These are phyloP conservation scores for Drosophila paramelanica DNA, from an alignment of 2,888 invertebrate genomes.

Conservation along the genomic window DNA sequence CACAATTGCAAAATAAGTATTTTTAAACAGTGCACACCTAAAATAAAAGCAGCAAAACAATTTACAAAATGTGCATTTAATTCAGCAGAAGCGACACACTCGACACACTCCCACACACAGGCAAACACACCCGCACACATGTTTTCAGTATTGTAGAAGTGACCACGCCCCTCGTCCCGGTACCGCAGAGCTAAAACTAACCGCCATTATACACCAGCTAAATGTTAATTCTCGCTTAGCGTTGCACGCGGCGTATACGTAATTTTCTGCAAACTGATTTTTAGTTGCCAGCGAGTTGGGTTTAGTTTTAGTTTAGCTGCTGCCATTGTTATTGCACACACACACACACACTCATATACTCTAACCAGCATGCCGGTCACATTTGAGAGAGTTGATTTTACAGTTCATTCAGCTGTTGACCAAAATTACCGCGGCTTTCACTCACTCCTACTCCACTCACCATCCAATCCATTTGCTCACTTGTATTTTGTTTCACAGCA, in stretches of 20 bases:
- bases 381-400: constrained; percentile 72
- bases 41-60: constrained; percentile 30
- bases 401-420: constrained; percentile 80
- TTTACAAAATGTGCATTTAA: constrained; percentile 37
- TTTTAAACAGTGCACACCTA: constrained; percentile 15
- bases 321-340: constrained; percentile 29
- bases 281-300: constrained; percentile 59
- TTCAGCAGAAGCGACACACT: constrained; percentile 14
- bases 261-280: constrained; percentile 75
- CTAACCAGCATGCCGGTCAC: constrained; percentile 49
- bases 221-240: constrained; percentile 75
- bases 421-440: constrained; percentile 76
- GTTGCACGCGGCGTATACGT: constrained; percentile 64
- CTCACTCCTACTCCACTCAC: constrained; percentile 21
- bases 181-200: constrained; percentile 25
- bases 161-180: constrained; percentile 8
- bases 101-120: not conserved
- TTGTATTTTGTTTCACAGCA: constrained; percentile 50
- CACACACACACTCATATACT: constrained; percentile 15
- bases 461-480: constrained; percentile 14
- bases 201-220: constrained; percentile 64
- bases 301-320: constrained; percentile 41
- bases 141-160: constrained; percentile 11
- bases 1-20: constrained; percentile 43
- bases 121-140: not conserved